A percentile compares a stretch with the other conserved stretches of the same genome.
These are phyloP conservation scores for Pedionomus torquatus DNA, from an alignment of 2,113 vertebrate species.

Conservation along the genomic window DNA sequence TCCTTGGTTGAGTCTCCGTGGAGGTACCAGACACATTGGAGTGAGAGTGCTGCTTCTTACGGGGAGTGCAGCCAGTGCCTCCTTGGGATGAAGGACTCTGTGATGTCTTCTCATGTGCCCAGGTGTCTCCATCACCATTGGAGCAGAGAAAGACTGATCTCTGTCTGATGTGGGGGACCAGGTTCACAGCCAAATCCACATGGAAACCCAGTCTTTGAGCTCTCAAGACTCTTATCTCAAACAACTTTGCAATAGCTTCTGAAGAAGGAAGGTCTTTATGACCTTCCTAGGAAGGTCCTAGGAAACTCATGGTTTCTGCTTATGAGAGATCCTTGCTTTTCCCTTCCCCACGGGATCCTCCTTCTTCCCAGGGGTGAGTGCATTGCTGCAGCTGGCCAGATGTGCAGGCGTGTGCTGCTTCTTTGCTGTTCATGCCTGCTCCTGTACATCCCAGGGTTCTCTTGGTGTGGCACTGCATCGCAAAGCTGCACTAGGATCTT, in stretches of 20 bases:
- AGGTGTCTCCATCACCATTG: not conserved
- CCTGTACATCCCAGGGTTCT: not conserved
- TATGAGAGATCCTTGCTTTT: not conserved
- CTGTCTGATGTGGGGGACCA: not conserved
- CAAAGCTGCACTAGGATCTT: not conserved
- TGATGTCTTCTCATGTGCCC: not conserved
- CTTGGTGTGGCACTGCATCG: not conserved
- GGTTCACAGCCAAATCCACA: not conserved
- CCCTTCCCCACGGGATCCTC: not conserved
- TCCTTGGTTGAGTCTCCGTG: not conserved
- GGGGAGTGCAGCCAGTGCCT: not conserved
- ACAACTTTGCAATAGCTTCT: not conserved
- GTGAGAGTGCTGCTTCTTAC: not conserved
- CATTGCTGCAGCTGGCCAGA: not conserved
- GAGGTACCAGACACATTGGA: not conserved
- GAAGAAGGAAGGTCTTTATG: too few species aligned
- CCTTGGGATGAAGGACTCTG: not conserved
- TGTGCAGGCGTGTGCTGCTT: not conserved
- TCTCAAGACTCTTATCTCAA: not conserved
- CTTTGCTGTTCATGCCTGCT: not conserved
- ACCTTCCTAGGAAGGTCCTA: too few species aligned
- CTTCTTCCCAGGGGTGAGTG: not conserved
- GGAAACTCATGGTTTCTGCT: not conserved
- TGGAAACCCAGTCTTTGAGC: not conserved
- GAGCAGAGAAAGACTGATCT: not conserved